These are phyloP conservation scores for Diarsia rubi DNA, from an alignment of 2,888 invertebrate species.

Conservation along the genomic window DNA sequence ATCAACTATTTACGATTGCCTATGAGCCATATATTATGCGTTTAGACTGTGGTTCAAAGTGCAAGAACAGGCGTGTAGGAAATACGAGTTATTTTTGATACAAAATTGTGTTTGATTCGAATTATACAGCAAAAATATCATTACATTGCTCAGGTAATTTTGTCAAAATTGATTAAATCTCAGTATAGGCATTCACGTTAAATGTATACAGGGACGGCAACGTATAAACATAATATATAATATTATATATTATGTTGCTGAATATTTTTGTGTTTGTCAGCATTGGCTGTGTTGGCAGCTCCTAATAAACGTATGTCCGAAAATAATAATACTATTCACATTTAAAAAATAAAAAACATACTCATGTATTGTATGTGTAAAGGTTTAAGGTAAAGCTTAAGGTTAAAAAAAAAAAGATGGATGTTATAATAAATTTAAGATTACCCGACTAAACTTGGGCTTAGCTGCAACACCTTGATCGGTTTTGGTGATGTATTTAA, in stretches of 20 bases:
- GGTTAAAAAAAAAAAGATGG: no score
- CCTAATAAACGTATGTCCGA: not conserved
- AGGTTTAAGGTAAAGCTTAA: no score
- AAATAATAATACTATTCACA: no score
- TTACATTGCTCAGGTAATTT: not conserved
- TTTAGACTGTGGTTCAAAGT: slow-evolving; percentile 31
- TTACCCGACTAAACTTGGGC: not conserved
- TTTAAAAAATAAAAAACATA: no score
- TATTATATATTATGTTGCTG: not conserved
- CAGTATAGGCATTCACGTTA: not conserved
- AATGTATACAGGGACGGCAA: not conserved
- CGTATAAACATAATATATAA: not conserved
- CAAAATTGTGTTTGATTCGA: not conserved
- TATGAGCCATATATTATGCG: slow-evolving; percentile 63
- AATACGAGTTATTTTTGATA: not conserved
- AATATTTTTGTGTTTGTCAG: no score
- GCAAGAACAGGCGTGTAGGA: not conserved
- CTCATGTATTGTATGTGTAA: not conserved
- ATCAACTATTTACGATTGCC: slow-evolving; percentile 67
- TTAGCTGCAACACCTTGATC: not conserved
- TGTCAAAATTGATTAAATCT: not conserved
- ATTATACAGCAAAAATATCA: not conserved
- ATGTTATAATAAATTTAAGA: not conserved
- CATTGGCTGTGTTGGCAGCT: not conserved
- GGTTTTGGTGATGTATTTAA: not conserved